Conservation (phyloP, 2,888 invertebrate genomes). For the Thera obeliscata region DNA sequence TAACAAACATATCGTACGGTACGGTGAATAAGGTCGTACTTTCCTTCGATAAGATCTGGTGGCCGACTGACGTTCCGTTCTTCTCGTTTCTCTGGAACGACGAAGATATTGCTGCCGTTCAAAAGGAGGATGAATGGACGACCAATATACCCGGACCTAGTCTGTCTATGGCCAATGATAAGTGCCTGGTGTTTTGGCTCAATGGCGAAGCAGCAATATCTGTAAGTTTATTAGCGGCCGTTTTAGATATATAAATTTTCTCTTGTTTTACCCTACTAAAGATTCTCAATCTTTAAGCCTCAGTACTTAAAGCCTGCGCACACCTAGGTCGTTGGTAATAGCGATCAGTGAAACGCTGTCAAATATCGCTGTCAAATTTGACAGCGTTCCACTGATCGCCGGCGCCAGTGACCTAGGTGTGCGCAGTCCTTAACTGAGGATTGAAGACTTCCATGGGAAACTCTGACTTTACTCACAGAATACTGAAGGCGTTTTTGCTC, state of each 20-base stretch:
- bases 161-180: slow-evolving; percentile 20
- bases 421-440: too few relatives aligned
- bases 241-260: neutral
- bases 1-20: slow-evolving; percentile 21
- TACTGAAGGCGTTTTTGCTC: too few relatives aligned
- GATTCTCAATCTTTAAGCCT: too few relatives aligned
- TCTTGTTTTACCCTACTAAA: too few relatives aligned
- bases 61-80: slow-evolving; percentile 8
- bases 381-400: too few relatives aligned
- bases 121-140: slow-evolving; percentile 18
- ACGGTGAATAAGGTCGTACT: slow-evolving; percentile 21
- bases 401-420: too few relatives aligned
- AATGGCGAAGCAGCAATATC: slow-evolving; percentile 20
- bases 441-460: too few relatives aligned
- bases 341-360: too few relatives aligned
- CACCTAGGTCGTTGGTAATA: too few relatives aligned
- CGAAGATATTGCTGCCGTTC: slow-evolving; percentile 4
- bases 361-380: too few relatives aligned
- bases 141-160: slow-evolving; percentile 22
- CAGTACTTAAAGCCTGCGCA: too few relatives aligned
- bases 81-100: slow-evolving; percentile 23
- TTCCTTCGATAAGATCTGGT: slow-evolving; percentile 20
- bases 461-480: too few relatives aligned
- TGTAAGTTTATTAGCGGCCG: slow-evolving; percentile 1
- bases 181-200: slow-evolving; percentile 20